Evolutionary conservation across 35 echinoderm and acorn worm genomes (phyloP).

Genomic region (Holothuria glaberrima): DNA sequence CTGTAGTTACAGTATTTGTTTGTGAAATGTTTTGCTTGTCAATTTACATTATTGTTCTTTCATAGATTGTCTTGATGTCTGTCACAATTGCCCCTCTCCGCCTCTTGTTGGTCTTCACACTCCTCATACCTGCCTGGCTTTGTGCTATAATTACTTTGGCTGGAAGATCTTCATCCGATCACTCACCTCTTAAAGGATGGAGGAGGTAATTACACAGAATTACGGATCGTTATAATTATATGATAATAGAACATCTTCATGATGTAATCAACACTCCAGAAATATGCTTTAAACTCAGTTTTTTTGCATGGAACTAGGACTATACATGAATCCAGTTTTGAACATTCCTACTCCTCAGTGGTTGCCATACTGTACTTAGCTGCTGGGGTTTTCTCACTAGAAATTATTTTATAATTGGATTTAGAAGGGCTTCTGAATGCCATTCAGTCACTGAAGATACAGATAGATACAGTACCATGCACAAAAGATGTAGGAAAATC

Average conservation of each 20-base stretch:
- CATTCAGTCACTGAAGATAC: no score
- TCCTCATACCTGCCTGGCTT: slow-evolving; percentile 4
- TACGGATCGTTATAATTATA: no score
- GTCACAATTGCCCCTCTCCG: slow-evolving; percentile 17
- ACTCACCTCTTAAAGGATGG: slow-evolving; percentile 2
- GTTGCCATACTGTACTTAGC: background rate
- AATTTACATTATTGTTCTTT: background rate
- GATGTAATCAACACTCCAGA: no score
- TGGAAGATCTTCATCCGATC: background rate
- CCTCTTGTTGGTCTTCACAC: background rate
- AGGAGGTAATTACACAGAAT: slow-evolving; percentile 41
- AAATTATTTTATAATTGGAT: no score
- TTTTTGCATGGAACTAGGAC: no score
- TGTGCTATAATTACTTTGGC: background rate
- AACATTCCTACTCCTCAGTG: background rate
- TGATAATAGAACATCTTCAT: no score
- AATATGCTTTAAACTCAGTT: no score
- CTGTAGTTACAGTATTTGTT: no score
- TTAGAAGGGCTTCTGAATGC: no score
- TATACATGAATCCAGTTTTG: background rate
- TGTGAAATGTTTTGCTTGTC: no score
- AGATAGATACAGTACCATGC: no score
- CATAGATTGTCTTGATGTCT: slow-evolving; percentile 14
- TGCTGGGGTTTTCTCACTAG: background rate
- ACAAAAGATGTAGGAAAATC: no score